Base-by-base conservation (phyloP, 2,113 vertebrate genomes). In the Chamaetylas fuelleborni region DNA sequence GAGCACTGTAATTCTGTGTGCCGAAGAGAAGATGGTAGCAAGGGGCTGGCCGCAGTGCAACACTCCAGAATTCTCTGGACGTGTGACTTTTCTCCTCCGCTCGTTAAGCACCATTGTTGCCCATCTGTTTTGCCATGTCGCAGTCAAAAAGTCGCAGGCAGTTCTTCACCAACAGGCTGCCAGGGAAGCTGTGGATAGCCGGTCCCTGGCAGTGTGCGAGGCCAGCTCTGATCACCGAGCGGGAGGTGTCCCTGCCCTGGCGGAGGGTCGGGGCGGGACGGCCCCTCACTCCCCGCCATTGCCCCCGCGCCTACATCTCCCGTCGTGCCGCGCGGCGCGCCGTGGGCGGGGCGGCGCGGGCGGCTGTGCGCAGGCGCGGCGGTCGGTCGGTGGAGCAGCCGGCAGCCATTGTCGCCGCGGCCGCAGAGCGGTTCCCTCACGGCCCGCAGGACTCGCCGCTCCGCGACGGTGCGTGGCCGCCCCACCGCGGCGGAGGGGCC, bases 201-300 rank as follows among this genome's bases (percentile, higher is more conserved):
- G 26, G 2, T 11, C 5, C 14, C 2, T 3, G 60, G 14, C 45
- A 8, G 33, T 1, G 51, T 18, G 12, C 26, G 2, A 4, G 34
- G 58, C 17, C 8, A 42, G 50, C 50, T 23, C 31, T 5, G 42
- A 25, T 29, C 23, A 11, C 5, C 26, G 50, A 3, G 19, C 26
- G 23, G 18, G 19, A 11, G 12, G 1, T 6, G 15, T 40, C 65
- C 8, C 16, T 25, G 48, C 11, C n/a, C 29, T 0, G 40, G 12
- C 19, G 12, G 14, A 4, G 28, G 14, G 1, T 0, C 4, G 38
- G 0, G 9, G 8, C 33, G 3, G 5, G 6, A 6, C 0, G 8
- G 1, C 0, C 9, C 3, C 19, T 0, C 0, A 2, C 0, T 0
- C 48, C 1, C 34, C 48, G 34, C 56, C 56, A 31, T 24, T 28